Evolutionary conservation across 2,888 invertebrate genomes (phyloP), one percentile per base, ranked within the genome.

Genomic region (Malthinus seriepunctatus): DNA sequence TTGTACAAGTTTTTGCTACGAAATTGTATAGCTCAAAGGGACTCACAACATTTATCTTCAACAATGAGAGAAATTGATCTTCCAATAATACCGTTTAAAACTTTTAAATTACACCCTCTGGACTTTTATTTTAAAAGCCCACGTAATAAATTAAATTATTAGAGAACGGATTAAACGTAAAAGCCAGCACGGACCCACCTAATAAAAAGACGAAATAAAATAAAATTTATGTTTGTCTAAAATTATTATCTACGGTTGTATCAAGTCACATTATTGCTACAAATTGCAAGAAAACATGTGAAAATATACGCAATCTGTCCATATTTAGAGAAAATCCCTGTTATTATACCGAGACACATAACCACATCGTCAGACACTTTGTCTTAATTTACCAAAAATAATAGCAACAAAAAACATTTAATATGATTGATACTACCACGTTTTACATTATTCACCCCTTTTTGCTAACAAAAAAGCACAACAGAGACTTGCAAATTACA

Each of bases 271-370:
- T 71, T 74, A 73, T 74, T 73, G 74, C 73, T 73, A 76, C 74
- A 76, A 74, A 75, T 74, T 74, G 76, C 75, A 48, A 34, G 58
- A 55, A 64, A 71, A 72, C 75, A 72, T 69, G 74, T 73, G 71
- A 74, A 74, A 75, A 23, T 71, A 68, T 60, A 69, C 52, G 72
- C 75, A 70, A 76, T 76, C 74, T 74, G 73, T 76, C 71, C 73
- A 69, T 63, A 71, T 75, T 75, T 74, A 65, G 65, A 5, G 56
- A 59, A 69, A 73, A 75, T 73, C 75, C 74, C 70, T 60, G 70
- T 66, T 70, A 67, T 70, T 60, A 59, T 50, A 48, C 46, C 38
- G 47, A 61, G 63, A 63, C 53, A 62, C 54, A 58, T 53, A 42
- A 57, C 56, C 33, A 48, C 32, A 54, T 37, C 51, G 54, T 60